Evolutionary conservation across 2,797 vertebrate genomes (phyloP), one percentile per base, ranked within the genome.

Genomic region (Tinamus major): DNA sequence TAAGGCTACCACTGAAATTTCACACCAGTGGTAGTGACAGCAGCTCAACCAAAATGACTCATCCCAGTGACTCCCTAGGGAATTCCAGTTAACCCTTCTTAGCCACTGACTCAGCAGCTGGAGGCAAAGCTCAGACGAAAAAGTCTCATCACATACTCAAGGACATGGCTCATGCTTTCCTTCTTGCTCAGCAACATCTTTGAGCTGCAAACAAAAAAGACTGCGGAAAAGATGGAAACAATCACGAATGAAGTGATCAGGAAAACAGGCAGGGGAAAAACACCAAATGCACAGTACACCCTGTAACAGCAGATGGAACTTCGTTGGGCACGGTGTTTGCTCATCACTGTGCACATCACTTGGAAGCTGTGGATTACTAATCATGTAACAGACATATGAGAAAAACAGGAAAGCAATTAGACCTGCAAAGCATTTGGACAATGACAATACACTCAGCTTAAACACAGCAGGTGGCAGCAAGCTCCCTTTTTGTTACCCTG

Each of bases 391-490:
- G 49, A 39, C 42, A 39, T 39, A 71, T 74, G 21, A 81, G 44
- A 48, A 59, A 76, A 88, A 59, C 4, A 71, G 63, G 64, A 94
- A 91, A 84, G n/a, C 68, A 84, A 4, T 71, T 84, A 31, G 13
- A 79, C 14, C 35, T 85, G 42, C 55, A 49, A 71, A 91, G 49
- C 33, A 44, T 21, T 29, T 72, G 24, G 59, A 83, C 69, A 95
- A 84, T 14, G 53, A 51, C 79, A 91, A 79, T 91, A 79, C 69
- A 31, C 72, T 85, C 15, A 27, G 48, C 18, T 76, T 24, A 51
- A 96, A 94, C 94, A 94, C 90, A 95, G 94, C 82, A 96, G 95
- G 88, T 95, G 90, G 94, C 93, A 95, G 92, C 78, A 94, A 86
- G 80, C 53, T 94, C 84, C 69, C 33, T 92, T 88, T 85, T 70